Conservation (phyloP, 2,888 invertebrate genomes). For the Blastobasis lacticolella region DNA sequence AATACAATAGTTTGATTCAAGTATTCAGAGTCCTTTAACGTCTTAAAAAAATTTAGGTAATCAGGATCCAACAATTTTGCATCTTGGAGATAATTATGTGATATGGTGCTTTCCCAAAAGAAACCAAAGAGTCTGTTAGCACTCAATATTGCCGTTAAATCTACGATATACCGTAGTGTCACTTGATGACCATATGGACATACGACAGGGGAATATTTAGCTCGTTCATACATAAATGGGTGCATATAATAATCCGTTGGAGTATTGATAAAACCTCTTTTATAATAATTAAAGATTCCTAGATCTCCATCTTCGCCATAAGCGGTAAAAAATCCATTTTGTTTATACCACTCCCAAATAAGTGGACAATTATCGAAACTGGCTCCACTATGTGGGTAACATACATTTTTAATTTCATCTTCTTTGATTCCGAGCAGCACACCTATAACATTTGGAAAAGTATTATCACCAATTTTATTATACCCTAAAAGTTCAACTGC, state of each 20-base stretch:
- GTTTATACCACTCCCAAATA: slow-evolving; percentile 85
- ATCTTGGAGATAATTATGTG: too few relatives aligned
- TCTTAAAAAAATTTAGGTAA: too few relatives aligned
- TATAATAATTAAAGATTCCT: slow-evolving; percentile 15
- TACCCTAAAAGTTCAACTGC: slow-evolving; percentile 80
- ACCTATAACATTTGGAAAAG: slow-evolving; percentile 88
- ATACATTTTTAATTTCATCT: slow-evolving; percentile 72
- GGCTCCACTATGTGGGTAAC: slow-evolving; percentile 66
- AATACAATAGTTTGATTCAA: too few relatives aligned
- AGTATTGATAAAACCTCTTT: slow-evolving; percentile 66
- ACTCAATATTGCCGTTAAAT: too few relatives aligned
- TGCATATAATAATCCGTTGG: slow-evolving; percentile 89
- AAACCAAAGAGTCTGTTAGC: too few relatives aligned
- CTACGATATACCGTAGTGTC: too few relatives aligned
- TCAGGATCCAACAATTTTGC: too few relatives aligned
- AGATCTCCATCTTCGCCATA: slow-evolving; percentile 84
- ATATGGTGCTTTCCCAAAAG: too few relatives aligned
- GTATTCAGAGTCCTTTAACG: too few relatives aligned
- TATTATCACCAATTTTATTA: slow-evolving; percentile 91
- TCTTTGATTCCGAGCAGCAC: slow-evolving; percentile 82
- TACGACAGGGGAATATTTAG: too few relatives aligned
- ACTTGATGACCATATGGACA: too few relatives aligned
- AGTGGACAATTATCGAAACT: slow-evolving; percentile 84
- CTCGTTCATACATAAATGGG: slow-evolving; percentile 75
- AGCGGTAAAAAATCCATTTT: slow-evolving; percentile 80